phyloP scores from a whole-genome alignment of 1,140 invertebrate genomes.

The Pararge aegeria region DNA sequence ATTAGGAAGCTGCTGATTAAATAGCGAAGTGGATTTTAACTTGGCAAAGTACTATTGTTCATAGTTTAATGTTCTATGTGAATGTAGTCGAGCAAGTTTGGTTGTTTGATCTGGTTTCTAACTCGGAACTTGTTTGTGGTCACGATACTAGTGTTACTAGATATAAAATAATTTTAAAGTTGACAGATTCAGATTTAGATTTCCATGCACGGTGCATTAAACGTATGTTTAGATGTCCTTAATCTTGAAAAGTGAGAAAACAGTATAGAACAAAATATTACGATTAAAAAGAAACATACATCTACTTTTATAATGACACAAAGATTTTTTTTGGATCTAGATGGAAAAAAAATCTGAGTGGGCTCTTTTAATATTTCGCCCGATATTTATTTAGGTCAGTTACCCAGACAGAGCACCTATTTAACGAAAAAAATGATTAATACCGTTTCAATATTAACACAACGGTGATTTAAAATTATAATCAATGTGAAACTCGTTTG shows the following conservation, averaged over 20 bases:
- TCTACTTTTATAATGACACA: no score
- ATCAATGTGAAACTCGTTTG: constrained; percentile 1
- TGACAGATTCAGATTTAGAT: no score
- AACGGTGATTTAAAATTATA: constrained; percentile 8
- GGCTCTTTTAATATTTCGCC: no score
- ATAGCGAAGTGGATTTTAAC: neutral
- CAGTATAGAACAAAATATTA: no score
- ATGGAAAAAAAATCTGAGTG: no score
- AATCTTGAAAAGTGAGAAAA: no score
- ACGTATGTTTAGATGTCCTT: no score
- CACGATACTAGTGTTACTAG: constrained; percentile 2
- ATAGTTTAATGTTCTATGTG: constrained; percentile 7
- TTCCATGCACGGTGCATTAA: no score
- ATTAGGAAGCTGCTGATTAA: neutral
- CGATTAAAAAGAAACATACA: no score
- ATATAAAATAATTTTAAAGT: neutral
- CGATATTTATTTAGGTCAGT: neutral
- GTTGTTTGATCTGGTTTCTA: constrained; percentile 11
- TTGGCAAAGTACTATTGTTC: neutral
- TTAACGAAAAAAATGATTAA: neutral
- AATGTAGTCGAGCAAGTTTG: constrained; percentile 12
- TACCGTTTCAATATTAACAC: neutral
- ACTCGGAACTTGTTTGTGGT: constrained; percentile 7
- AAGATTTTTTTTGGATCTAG: no score
- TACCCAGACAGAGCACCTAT: neutral